phyloP scores from a whole-genome alignment of 2,888 invertebrate species.

The Sarcophaga carnaria region DNA sequence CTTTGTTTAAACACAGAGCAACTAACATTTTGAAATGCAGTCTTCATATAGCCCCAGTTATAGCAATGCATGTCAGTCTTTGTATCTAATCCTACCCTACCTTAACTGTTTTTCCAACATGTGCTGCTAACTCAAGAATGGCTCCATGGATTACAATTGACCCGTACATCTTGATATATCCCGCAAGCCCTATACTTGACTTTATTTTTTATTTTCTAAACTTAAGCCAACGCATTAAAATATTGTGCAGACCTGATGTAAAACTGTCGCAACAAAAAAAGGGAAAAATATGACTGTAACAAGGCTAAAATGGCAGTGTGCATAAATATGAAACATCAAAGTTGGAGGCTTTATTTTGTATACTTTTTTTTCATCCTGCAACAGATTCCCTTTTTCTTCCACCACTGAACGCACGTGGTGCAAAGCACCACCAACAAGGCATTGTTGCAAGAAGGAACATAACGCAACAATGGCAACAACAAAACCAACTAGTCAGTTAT shows the following conservation, averaged over 20 bases:
- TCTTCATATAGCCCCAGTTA: no score
- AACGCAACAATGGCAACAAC: conserved; percentile 43
- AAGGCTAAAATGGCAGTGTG: conserved; percentile 26
- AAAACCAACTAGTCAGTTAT: conserved; percentile 30
- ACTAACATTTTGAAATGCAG: no score
- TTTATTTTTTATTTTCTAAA: no score
- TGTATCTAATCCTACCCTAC: no score
- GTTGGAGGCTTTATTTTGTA: conserved; percentile 55
- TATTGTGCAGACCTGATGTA: neutral
- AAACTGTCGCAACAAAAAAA: neutral
- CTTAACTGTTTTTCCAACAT: no score
- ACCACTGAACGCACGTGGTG: conserved; percentile 35
- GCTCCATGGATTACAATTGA: no score
- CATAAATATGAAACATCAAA: conserved; percentile 46
- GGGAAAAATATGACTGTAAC: neutral
- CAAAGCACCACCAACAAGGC: conserved; percentile 31
- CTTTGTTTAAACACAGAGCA: no score
- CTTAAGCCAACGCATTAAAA: no score
- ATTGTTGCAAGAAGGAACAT: conserved; percentile 30
- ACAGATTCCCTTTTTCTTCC: conserved; percentile 21
- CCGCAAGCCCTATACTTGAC: no score
- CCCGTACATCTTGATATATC: no score
- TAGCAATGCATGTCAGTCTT: no score
- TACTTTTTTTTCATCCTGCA: conserved; percentile 23
- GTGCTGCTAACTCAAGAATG: no score